These are phyloP conservation scores for Casuarius casuarius DNA, from an alignment of 2,113 vertebrate species.

Conservation along the genomic window DNA sequence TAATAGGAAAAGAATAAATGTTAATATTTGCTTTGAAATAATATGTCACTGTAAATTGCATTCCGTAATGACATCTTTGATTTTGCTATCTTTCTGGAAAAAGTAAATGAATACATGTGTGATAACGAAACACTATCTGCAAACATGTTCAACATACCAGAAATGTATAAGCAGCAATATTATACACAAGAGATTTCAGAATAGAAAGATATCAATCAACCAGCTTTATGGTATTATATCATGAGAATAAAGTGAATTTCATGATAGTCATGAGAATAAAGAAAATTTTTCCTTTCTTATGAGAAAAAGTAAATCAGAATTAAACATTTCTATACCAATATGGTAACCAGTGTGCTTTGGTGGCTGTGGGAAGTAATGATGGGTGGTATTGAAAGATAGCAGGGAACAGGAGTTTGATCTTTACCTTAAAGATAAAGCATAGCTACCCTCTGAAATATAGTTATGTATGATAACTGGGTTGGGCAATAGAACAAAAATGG, in stretches of 20 bases:
- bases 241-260: not conserved
- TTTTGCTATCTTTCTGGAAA: not conserved
- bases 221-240: not conserved
- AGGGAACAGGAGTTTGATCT: not conserved
- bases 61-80: not conserved
- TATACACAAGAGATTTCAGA: not conserved
- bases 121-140: not conserved
- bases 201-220: not conserved
- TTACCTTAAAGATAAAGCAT: not conserved
- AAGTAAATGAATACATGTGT: not conserved
- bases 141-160: not conserved
- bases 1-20: not conserved
- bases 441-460: not conserved
- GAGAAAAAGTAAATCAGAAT: not conserved
- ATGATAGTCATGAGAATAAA: too few species aligned
- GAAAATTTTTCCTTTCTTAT: not conserved
- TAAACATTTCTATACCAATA: not conserved
- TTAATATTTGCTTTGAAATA: not conserved
- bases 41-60: not conserved
- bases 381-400: rapidly evolving
- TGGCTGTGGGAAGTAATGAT: not conserved
- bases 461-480: not conserved
- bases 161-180: not conserved
- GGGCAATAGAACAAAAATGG: not conserved
- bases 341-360: not conserved